Conservation (phyloP, 2,888 invertebrate genomes). For the Pilophorus perplexus region DNA sequence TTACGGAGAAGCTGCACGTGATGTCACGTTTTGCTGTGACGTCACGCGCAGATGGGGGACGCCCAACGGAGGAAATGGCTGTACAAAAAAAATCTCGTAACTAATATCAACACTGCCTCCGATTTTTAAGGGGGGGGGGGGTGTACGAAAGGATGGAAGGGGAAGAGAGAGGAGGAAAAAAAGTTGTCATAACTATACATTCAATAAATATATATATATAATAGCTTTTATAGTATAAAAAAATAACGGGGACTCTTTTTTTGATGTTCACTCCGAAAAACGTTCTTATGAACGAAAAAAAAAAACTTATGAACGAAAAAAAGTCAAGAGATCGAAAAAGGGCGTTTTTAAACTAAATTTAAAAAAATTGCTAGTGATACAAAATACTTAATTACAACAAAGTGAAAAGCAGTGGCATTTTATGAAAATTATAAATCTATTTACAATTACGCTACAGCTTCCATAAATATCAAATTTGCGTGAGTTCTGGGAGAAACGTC, state of each 20-base stretch:
- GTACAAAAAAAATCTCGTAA: slow-evolving; percentile 34
- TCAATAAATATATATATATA: slow-evolving; percentile 43
- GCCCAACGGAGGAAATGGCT: too few species aligned
- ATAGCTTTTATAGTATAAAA: slow-evolving; percentile 40
- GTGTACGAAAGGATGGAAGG: slow-evolving; percentile 6
- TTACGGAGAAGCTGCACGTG: slow-evolving; percentile 37
- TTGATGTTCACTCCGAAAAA: slow-evolving; percentile 21
- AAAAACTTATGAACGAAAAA: background rate
- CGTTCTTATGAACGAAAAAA: background rate
- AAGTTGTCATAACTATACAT: slow-evolving; percentile 30
- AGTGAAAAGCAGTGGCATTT: background rate
- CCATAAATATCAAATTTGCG: too few species aligned
- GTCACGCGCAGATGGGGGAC: slow-evolving; percentile 10
- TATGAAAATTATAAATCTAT: background rate
- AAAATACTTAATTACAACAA: background rate
- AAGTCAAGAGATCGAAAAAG: slow-evolving; percentile 25
- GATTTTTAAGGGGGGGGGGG: too few species aligned
- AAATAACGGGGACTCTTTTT: slow-evolving; percentile 44
- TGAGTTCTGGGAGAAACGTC: too few species aligned
- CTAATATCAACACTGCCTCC: slow-evolving; percentile 46
- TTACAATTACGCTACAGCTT: too few species aligned
- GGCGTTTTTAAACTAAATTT: background rate
- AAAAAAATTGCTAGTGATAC: background rate
- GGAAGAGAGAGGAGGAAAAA: slow-evolving; percentile 36
- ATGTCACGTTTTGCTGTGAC: background rate